Base-by-base conservation (phyloP, 2,113 vertebrate species). In the Strigops habroptila region DNA sequence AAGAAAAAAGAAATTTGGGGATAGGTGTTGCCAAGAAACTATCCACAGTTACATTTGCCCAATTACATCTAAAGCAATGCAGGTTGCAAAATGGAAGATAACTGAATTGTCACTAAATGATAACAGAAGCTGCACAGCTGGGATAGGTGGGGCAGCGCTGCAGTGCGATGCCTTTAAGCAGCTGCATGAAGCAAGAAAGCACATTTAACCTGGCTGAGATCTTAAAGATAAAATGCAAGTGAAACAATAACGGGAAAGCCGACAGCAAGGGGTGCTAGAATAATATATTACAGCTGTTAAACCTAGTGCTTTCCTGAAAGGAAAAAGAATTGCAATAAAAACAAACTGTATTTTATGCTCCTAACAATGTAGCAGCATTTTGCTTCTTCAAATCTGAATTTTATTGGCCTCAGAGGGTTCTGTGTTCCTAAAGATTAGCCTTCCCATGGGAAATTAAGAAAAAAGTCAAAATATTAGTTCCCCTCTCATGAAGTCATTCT, bases 231-330 rank as follows among this genome's bases (percentile, higher is more conserved):
- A 96, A 95, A 97, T 82, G 76, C 92, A 48, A 82, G 55, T 86
- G 90, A 96, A 98, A 99, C 98, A 99, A 99, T 98, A 97, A 90
- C 85, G 98, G 98, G 98, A 98, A 98, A 98, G 95, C 93, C 78
- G 14, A 97, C 96, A 96, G 95, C 90, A 96, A 97, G 96, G 95
- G 97, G 97, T 92, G 86, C 97, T 79, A 88, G 94, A 96, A 96
- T 97, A 97, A 98, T 97, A 97, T 97, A 97, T 82, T 93, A 88
- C 97, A 96, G 93, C 97, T 96, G 96, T 96, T 91, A 76, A 88
- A 96, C 85, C 95, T 94, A 97, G 96, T 67, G 97, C 82, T 96
- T 98, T 98, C 98, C 98, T 99, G 98, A 97, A 93, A 98, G 98
- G 95, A 97, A 98, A 97, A 97, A 97, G 96, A 97, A 93, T 65